A percentile compares a stretch with the other conserved stretches of the same genome.
Evolutionary conservation across 1,140 invertebrate genomes (phyloP).

Genomic region (Drosophila arizonae): DNA sequence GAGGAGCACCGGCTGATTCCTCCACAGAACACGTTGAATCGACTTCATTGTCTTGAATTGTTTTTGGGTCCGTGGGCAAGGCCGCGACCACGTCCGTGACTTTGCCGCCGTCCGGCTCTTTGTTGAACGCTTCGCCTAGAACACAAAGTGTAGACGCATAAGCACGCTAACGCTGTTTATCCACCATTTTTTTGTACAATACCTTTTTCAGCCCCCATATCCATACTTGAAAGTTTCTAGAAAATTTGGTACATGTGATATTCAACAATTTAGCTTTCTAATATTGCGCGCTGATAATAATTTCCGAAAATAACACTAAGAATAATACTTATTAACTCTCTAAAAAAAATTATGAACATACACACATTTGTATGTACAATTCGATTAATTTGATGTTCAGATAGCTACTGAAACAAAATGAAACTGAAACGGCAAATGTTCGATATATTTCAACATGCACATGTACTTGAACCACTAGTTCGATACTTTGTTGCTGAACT

Average conservation of each 20-base stretch:
- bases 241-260: constrained; percentile 1
- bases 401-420: constrained; percentile 11
- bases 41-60: constrained; percentile 40
- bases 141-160: constrained; percentile 30
- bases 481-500: not conserved
- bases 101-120: constrained; percentile 16
- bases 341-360: constrained; percentile 27
- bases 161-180: constrained; percentile 29
- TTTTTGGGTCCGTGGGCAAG: constrained; percentile 11
- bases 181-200: constrained; percentile 13
- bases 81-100: not conserved
- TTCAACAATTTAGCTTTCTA: not conserved
- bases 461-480: constrained; percentile 3
- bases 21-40: constrained; percentile 33
- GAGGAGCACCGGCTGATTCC: not conserved
- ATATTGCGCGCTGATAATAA: not conserved
- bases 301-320: not conserved
- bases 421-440: constrained; percentile 24
- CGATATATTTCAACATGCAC: constrained; percentile 25
- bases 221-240: constrained; percentile 18
- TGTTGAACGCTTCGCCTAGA: constrained; percentile 12
- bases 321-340: constrained; percentile 19
- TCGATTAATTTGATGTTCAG: constrained; percentile 11
- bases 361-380: constrained; percentile 14
- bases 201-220: constrained; percentile 37